Evolutionary conservation across 2,888 invertebrate genomes (phyloP).

Genomic region (Drosophila picticornis): DNA sequence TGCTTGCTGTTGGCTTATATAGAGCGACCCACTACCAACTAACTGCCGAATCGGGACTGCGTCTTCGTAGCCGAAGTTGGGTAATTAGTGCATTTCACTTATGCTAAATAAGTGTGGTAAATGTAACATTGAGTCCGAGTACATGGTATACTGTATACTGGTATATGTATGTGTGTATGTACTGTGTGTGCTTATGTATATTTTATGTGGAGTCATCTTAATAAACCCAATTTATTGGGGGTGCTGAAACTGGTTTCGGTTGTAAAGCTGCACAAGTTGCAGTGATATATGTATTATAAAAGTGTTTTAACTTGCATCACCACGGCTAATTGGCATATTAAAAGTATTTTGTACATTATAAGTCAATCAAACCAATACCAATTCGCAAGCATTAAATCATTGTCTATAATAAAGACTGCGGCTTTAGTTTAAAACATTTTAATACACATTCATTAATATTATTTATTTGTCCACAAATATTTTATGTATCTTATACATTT

Average conservation of each 20-base stretch:
- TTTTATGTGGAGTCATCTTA: conserved; percentile 69
- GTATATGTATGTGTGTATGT: background rate
- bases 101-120: conserved; percentile 69
- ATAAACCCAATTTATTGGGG: conserved; percentile 55
- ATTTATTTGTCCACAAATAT: background rate
- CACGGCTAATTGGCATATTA: conserved; percentile 22
- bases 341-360: conserved; percentile 5
- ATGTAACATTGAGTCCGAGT: conserved; percentile 59
- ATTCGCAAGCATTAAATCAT: background rate
- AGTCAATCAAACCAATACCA: background rate
- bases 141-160: background rate
- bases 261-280: conserved; percentile 25
- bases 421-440: background rate
- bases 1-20: conserved; percentile 59
- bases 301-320: conserved; percentile 9
- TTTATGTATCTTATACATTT: background rate
- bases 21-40: conserved; percentile 40
- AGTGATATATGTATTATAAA: background rate
- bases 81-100: conserved; percentile 78
- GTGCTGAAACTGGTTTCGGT: conserved; percentile 41
- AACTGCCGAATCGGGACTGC: conserved; percentile 29
- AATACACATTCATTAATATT: background rate
- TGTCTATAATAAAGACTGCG: background rate
- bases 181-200: background rate
- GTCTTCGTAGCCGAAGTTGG: conserved; percentile 52